Conservation (phyloP, 2,113 vertebrate species). For the Eclectus roratus region DNA sequence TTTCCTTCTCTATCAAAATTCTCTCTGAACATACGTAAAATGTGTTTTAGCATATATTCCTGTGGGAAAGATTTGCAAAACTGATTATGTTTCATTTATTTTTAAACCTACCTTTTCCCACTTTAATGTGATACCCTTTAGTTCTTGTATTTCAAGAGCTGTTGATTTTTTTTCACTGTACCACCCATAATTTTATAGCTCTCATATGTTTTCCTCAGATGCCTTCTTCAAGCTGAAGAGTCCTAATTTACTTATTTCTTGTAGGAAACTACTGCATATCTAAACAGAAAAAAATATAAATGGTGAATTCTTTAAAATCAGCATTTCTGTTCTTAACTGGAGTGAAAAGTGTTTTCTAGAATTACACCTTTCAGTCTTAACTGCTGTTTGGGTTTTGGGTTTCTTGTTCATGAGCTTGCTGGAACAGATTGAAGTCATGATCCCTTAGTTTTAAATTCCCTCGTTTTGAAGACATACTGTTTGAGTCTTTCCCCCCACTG, state of each 20-base stretch:
- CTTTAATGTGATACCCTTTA: not conserved
- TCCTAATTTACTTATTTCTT: not conserved
- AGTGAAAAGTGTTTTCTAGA: not conserved
- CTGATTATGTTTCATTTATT: not conserved
- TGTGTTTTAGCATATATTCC: not conserved
- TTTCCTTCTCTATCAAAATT: not conserved
- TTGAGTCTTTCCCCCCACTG: not conserved
- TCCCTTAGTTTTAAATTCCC: not conserved
- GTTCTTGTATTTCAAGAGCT: not conserved
- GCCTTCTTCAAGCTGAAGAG: not conserved
- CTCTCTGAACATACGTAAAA: not conserved
- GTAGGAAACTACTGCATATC: not conserved
- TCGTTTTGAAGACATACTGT: not conserved
- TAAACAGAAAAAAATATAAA: not conserved
- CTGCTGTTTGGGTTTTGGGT: not conserved
- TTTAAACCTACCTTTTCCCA: not conserved
- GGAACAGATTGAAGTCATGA: not conserved
- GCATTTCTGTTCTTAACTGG: not conserved
- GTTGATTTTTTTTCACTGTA: not conserved
- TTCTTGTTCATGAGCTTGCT: not conserved
- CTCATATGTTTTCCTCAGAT: not conserved
- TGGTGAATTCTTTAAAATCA: not conserved
- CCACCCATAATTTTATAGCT: not conserved
- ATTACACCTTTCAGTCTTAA: not conserved
- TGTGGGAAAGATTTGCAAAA: not conserved